Conservation (phyloP, 2,113 vertebrate genomes). For the Lontra canadensis region DNA sequence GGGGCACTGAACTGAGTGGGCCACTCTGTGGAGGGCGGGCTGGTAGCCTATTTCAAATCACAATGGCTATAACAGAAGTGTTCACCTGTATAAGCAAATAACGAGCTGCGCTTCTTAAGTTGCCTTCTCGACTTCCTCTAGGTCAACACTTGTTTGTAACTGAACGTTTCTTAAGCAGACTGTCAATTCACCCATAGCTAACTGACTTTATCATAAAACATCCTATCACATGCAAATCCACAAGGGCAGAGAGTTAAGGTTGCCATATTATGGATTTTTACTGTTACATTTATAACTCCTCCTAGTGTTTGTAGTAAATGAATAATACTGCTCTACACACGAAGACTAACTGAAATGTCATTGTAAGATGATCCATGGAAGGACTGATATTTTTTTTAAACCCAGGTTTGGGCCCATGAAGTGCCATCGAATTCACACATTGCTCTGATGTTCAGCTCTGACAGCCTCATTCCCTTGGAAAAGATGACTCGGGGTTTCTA, state of each 20-base stretch:
- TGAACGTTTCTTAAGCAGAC: neutral
- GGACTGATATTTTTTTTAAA: neutral
- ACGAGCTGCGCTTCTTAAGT: neutral
- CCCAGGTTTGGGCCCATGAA: neutral
- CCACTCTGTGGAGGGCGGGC: neutral
- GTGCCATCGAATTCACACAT: neutral
- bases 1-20: neutral
- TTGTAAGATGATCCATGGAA: neutral
- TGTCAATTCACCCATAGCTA: neutral
- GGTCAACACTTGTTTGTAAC: neutral
- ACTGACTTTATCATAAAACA: constrained; percentile 2
- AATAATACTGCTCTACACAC: neutral
- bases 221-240: neutral
- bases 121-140: neutral
- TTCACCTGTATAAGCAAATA: neutral
- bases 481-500: neutral
- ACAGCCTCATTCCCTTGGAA: neutral
- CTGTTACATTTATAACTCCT: neutral
- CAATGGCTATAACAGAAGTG: neutral
- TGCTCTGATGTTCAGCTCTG: neutral
- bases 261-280: neutral
- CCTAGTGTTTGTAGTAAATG: neutral
- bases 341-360: neutral
- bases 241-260: neutral
- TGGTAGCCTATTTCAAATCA: neutral